Evolutionary conservation across 2,113 vertebrate genomes (phyloP), one percentile per base, ranked within the genome.

Genomic region (Xenopus laevis): DNA sequence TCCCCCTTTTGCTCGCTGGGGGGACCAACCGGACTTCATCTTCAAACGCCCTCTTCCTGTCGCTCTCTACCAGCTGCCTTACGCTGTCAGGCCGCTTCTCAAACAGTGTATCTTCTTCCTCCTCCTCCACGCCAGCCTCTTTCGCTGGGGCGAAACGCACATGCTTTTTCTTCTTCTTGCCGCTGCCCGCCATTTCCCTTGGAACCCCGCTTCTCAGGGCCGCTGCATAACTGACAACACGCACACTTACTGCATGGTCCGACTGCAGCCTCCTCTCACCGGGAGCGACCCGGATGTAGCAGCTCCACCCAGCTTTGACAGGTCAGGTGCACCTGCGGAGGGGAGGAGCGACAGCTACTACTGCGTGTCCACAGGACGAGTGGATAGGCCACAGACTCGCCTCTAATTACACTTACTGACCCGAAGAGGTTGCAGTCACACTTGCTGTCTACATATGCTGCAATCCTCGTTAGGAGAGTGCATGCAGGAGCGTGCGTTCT

Each of bases 141-240:
- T 87, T 84, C 40, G 83, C 87, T 7, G 83, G 83, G 44, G 91
- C 89, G 71, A 95, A 94, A 4, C 89, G 91, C 1, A 93, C 92
- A 23, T 90, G 92, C 77, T 93, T 92, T 83, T 89, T 91, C 59
- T 90, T 91, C 4, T 76, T 85, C 0, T 27, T 27, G 23, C 75
- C 80, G 0, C 57, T 74, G 10, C 17, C 81, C 11, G 21, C 79
- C 71, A 83, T 72, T 45, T 82, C 83, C 71, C 65, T 0, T 13
- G 18, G 17, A 67, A 52, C 10, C 0, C 11, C 21, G 0, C 21
- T 16, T 13, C 13, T 21, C 17, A 45, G 53, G 16, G 17, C 45
- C 4, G 72, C 61, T 0, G 17, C 65, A 50, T 52, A 46, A 13
- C 59, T n/a, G 10, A 40, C 3, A 20, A 10, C 47, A 16, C n/a